Percentiles rank a stretch among this genome's conserved stretches.
phyloP scores from a whole-genome alignment of 1,140 invertebrate species.

The Drosophila arawakana region DNA sequence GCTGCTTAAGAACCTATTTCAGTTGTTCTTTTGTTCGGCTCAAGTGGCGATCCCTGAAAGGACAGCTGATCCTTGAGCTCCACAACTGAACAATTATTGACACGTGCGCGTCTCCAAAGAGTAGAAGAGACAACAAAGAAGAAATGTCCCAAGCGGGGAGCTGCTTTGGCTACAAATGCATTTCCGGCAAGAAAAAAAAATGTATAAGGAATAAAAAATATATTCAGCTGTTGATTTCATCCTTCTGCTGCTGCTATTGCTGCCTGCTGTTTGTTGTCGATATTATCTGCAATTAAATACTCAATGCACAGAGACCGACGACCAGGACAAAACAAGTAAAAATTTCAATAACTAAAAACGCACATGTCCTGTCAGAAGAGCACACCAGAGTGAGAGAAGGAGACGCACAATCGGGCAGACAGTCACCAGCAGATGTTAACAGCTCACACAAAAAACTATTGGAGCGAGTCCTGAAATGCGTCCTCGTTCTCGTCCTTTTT shows the following conservation, averaged over 20 bases:
- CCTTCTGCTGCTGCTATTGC: slow-evolving; percentile 10
- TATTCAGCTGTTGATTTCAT: slow-evolving; percentile 70
- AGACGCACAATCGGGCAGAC: not conserved
- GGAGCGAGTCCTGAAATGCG: slow-evolving; percentile 68
- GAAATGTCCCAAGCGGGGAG: slow-evolving; percentile 25
- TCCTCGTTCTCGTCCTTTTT: slow-evolving; percentile 6
- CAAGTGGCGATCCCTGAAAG: slow-evolving; percentile 1
- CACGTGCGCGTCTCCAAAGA: slow-evolving; percentile 71
- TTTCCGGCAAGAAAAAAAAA: slow-evolving; percentile 49
- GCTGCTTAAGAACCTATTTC: not conserved
- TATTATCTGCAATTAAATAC: slow-evolving; percentile 83
- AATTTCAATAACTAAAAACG: slow-evolving; percentile 83
- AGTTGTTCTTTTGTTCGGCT: slow-evolving; percentile 5
- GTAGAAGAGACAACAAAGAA: not conserved
- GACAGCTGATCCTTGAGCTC: slow-evolving; percentile 64
- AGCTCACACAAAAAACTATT: slow-evolving; percentile 59
- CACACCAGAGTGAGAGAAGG: slow-evolving; percentile 24
- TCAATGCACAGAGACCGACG: slow-evolving; percentile 69
- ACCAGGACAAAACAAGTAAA: slow-evolving; percentile 75
- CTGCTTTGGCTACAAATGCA: slow-evolving; percentile 57
- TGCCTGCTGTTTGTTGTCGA: slow-evolving; percentile 75
- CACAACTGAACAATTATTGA: slow-evolving; percentile 75
- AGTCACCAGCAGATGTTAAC: slow-evolving; percentile 65
- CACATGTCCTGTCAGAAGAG: slow-evolving; percentile 64
- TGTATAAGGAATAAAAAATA: not conserved